Evolutionary conservation across 2,888 invertebrate genomes (phyloP), one percentile per base, ranked within the genome.

Genomic region (Himalopsyche tibetana): DNA sequence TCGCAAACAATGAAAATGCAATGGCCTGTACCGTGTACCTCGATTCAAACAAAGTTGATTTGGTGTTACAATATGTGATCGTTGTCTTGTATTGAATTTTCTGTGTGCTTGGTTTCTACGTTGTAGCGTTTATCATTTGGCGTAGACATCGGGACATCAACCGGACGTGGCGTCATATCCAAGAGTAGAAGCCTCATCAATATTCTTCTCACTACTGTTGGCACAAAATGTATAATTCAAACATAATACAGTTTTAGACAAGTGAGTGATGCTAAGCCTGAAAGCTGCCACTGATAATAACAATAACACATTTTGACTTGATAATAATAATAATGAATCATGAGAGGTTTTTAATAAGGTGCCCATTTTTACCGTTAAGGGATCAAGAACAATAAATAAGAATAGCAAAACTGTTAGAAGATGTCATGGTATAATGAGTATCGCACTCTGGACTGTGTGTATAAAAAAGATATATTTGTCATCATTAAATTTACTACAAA

Each of bases 171-270:
- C 63, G 63, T 63, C 63, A 63, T 63, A 19, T 19, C 63, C 63
- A 63, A 63, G 63, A 63, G 63, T 19, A 8, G 19, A 51, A 63
- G 45, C 74, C 74, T 83, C 83, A 83, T 83, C 83, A 69, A 83
- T 83, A 83, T 83, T 83, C 83, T 74, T 69, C 69, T 83, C 83
- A 83, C 69, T 74, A 38, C 83, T 83, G 83, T 83, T 74, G 74
- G 45, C 83, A 83, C 82, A 83, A 83, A 74, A 83, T 83, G 83
- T 74, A 83, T 83, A 83, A 83, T 83, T 83, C 83, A 83, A 83
- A 83, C 69, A 83, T 51, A 83, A 83, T 63, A 63, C 63, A 63
- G 19, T 63, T 63, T 63, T 63, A 19, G 63, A 63, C 63, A 63
- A 63, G 63, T 63, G 63, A 63, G 63, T 63, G 63, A 63, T 63